Conservation (phyloP, 2,888 invertebrate genomes). For the Elysia crispata region DNA sequence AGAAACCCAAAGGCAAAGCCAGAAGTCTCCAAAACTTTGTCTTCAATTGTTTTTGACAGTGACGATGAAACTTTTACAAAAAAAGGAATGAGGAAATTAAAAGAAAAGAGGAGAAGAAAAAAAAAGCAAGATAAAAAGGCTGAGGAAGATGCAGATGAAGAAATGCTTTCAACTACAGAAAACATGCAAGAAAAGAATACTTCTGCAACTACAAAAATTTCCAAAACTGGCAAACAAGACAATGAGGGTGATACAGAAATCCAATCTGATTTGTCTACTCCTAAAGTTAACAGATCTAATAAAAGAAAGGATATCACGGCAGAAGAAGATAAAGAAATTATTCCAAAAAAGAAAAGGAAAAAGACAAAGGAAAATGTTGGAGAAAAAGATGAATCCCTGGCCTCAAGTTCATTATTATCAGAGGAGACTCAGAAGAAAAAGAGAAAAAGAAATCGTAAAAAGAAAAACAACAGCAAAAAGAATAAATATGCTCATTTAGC, state of each 20-base stretch:
- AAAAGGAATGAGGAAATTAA: slow-evolving; percentile 35
- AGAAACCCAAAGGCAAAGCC: too few relatives aligned
- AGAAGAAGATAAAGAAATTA: background rate
- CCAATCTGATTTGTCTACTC: background rate
- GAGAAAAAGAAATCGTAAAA: slow-evolving; percentile 55
- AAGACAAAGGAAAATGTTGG: background rate
- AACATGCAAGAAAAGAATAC: background rate
- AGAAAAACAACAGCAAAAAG: slow-evolving; percentile 58
- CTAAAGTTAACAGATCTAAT: background rate
- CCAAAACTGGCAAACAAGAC: background rate
- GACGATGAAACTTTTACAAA: slow-evolving; percentile 43
- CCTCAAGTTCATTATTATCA: background rate
- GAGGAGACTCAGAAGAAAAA: slow-evolving; percentile 23
- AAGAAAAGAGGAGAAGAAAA: slow-evolving; percentile 31
- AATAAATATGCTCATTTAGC: slow-evolving; percentile 61
- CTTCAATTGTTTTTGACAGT: slow-evolving; percentile 23
- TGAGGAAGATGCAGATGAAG: background rate
- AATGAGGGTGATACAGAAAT: background rate
- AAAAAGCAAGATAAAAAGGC: background rate
- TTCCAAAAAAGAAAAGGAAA: background rate
- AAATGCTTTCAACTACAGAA: background rate
- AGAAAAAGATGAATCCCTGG: slow-evolving; percentile 5
- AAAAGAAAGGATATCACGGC: background rate
- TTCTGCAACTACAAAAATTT: background rate
- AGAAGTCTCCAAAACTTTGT: too few relatives aligned